Percentiles rank a stretch among this genome's conserved stretches.
These are phyloP conservation scores for Parauchenoglanis ngamensis DNA, from an alignment of 2,797 vertebrate species.

Conservation along the genomic window DNA sequence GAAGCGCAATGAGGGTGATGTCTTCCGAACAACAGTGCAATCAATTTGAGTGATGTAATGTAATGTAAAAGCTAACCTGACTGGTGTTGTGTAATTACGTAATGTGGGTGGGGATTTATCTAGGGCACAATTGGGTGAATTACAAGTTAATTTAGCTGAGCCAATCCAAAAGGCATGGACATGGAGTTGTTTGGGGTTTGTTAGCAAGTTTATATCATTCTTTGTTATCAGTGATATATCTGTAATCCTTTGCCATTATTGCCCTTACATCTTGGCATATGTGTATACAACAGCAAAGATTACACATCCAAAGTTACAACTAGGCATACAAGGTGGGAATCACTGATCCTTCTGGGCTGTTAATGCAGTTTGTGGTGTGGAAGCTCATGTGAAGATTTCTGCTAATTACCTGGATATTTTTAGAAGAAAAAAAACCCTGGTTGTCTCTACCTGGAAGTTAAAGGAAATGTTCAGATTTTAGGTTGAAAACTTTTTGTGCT, in stretches of 20 bases:
- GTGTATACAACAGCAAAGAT: background rate
- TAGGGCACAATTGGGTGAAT: background rate
- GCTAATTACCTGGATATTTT: background rate
- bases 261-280: too few relatives aligned
- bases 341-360: background rate
- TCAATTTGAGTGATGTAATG: background rate
- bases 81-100: background rate
- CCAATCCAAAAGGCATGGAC: background rate
- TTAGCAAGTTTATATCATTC: background rate
- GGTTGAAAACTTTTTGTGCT: background rate
- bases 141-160: background rate
- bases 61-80: background rate
- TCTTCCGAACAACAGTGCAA: background rate
- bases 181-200: background rate
- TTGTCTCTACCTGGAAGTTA: background rate
- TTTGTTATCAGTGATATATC: background rate
- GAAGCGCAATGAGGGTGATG: background rate
- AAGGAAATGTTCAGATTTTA: background rate
- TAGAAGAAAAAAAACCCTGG: background rate
- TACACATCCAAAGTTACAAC: background rate
- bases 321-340: background rate
- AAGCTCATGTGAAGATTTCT: background rate
- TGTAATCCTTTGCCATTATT: background rate
- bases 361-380: background rate
- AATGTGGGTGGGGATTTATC: background rate